A percentile compares a stretch with the other conserved stretches of the same genome.
phyloP scores from a whole-genome alignment of 2,113 vertebrate genomes.

The Phalacrocorax pelagicus region DNA sequence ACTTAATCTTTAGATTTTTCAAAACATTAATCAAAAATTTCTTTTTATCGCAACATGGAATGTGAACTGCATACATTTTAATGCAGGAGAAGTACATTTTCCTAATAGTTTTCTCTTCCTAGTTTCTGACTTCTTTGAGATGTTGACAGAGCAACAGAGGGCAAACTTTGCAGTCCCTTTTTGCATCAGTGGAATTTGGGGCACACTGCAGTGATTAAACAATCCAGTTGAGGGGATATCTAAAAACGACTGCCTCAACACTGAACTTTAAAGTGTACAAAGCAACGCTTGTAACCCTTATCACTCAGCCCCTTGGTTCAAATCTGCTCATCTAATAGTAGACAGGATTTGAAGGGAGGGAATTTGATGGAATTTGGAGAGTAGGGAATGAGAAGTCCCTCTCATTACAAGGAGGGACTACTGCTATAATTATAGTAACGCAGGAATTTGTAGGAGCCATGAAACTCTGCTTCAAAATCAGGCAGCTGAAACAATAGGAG shows the following conservation, averaged over 20 bases:
- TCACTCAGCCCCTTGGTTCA: neutral
- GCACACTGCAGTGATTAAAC: neutral
- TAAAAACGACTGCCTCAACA: fast-evolving
- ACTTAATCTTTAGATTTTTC: neutral
- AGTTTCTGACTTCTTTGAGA: neutral
- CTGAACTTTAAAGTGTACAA: neutral
- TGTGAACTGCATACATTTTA: neutral
- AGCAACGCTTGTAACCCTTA: neutral
- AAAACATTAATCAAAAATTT: neutral
- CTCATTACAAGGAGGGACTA: neutral
- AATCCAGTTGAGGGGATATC: neutral
- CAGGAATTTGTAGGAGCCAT: neutral
- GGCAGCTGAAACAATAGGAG: neutral
- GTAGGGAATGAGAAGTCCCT: neutral
- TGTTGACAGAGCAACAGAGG: neutral
- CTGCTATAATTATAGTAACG: neutral
- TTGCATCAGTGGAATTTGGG: neutral
- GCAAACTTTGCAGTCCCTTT: neutral
- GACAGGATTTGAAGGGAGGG: neutral
- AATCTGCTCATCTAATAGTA: neutral
- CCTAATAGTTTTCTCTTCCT: neutral
- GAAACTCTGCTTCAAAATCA: neutral
- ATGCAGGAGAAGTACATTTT: neutral
- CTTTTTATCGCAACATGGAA: neutral
- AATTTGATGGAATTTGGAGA: neutral